These are phyloP conservation scores for Ochropacha duplaris DNA, from an alignment of 2,888 invertebrate genomes.

Conservation along the genomic window DNA sequence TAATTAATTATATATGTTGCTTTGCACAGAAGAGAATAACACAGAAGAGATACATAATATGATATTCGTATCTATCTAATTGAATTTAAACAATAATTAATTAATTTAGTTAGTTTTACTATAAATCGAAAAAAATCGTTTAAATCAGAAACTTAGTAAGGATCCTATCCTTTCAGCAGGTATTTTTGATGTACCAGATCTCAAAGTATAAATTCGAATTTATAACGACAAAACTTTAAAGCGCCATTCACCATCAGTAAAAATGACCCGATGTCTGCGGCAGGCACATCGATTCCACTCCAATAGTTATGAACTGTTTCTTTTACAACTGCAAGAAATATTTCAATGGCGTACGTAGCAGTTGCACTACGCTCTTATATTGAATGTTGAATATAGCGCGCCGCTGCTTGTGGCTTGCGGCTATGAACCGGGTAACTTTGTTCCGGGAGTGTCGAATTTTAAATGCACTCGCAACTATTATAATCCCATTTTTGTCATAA, in stretches of 20 bases:
- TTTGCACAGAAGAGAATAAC: no score
- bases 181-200: not conserved
- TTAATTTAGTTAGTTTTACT: no score
- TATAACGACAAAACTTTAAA: not conserved
- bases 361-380: conserved; percentile 25
- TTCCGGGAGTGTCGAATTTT: conserved; percentile 3
- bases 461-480: not conserved
- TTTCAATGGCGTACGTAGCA: conserved; percentile 26
- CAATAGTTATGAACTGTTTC: conserved; percentile 51
- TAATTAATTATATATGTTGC: no score
- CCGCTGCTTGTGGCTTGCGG: conserved; percentile 19
- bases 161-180: not conserved
- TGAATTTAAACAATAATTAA: no score
- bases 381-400: conserved; percentile 46
- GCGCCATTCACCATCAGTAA: conserved; percentile 7
- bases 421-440: conserved; percentile 17
- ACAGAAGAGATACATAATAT: no score
- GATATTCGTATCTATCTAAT: no score
- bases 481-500: not conserved
- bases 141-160: not conserved
- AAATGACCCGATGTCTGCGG: conserved; percentile 33
- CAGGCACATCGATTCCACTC: conserved; percentile 42
- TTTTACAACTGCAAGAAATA: conserved; percentile 33
- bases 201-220: not conserved
- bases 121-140: no score